Conservation (phyloP, 2,888 invertebrate species). For the Noctua janthe region DNA sequence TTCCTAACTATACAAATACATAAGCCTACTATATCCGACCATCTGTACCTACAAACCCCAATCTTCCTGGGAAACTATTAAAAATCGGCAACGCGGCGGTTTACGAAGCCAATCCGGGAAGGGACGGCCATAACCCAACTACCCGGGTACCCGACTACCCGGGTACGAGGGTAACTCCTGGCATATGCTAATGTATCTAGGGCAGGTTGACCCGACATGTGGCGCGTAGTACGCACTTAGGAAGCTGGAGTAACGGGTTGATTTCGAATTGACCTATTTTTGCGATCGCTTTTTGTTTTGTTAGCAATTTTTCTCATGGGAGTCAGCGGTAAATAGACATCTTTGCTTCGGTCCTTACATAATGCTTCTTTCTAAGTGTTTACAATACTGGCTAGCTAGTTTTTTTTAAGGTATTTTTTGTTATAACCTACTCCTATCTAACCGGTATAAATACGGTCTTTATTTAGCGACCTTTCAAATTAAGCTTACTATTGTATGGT, state of each 20-base stretch:
- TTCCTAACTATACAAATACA: slow-evolving; percentile 3
- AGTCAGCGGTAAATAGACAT: not conserved
- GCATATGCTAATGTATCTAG: slow-evolving; percentile 57
- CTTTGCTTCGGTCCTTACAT: not conserved
- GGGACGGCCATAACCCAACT: slow-evolving; percentile 49
- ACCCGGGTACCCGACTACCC: slow-evolving; percentile 27
- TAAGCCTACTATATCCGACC: slow-evolving; percentile 11
- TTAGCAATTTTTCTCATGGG: slow-evolving; percentile 20
- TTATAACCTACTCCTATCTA: not conserved
- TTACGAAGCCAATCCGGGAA: slow-evolving; percentile 53
- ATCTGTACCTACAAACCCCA: slow-evolving; percentile 39
- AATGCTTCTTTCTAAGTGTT: not conserved
- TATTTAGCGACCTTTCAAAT: not conserved
- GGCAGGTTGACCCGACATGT: slow-evolving; percentile 51
- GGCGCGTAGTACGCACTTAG: slow-evolving; percentile 41
- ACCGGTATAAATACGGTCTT: not conserved
- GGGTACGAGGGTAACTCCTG: slow-evolving; percentile 26
- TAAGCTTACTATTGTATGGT: not conserved
- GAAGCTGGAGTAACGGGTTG: slow-evolving; percentile 11
- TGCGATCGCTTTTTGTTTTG: slow-evolving; percentile 19
- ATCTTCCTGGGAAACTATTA: slow-evolving; percentile 48
- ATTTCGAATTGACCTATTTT: slow-evolving; percentile 43
- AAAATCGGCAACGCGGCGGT: slow-evolving; percentile 48
- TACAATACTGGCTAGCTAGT: too few species aligned
- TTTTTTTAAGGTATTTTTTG: not conserved